phyloP scores from a whole-genome alignment of 2,888 invertebrate species.

The Drosophila fulvimacula region DNA sequence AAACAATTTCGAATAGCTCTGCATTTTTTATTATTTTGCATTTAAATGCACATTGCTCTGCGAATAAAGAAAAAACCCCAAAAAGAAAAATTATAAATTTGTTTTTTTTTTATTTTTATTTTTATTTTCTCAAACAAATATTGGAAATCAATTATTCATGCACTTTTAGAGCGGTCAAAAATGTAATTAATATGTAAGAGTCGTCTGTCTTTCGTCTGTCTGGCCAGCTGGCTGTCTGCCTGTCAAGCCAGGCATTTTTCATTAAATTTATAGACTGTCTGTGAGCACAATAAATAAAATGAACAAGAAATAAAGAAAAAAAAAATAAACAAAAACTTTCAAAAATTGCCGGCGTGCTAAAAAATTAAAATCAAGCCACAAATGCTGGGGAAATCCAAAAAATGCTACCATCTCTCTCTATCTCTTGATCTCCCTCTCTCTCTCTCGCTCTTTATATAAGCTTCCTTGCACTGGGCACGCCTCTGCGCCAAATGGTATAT shows the following conservation, averaged over 20 bases:
- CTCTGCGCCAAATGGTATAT: slow-evolving; percentile 65
- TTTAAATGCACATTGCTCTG: slow-evolving; percentile 49
- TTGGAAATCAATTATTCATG: slow-evolving; percentile 64
- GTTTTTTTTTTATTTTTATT: slow-evolving; percentile 3
- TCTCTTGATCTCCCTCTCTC: not conserved
- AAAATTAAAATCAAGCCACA: slow-evolving; percentile 58
- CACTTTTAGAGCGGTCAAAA: slow-evolving; percentile 67
- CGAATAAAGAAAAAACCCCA: not conserved
- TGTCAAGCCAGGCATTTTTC: slow-evolving; percentile 58
- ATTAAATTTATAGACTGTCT: slow-evolving; percentile 62
- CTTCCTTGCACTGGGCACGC: slow-evolving; percentile 23
- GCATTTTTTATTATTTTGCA: slow-evolving; percentile 44
- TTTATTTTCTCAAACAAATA: slow-evolving; percentile 37
- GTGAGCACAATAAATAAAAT: slow-evolving; percentile 55
- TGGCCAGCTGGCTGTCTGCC: slow-evolving; percentile 28
- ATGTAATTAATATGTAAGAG: slow-evolving; percentile 69
- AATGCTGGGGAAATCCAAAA: slow-evolving; percentile 18
- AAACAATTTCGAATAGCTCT: slow-evolving; percentile 38
- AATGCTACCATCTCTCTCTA: not conserved
- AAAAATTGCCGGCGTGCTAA: slow-evolving; percentile 37
- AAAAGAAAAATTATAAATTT: slow-evolving; percentile 18
- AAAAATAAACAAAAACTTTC: slow-evolving; percentile 9
- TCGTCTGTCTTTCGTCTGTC: slow-evolving; percentile 27
- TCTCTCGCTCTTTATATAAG: not conserved
- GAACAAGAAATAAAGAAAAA: not conserved